phyloP scores from a whole-genome alignment of 2,888 invertebrate species.

The Sympetrum striolatum region DNA sequence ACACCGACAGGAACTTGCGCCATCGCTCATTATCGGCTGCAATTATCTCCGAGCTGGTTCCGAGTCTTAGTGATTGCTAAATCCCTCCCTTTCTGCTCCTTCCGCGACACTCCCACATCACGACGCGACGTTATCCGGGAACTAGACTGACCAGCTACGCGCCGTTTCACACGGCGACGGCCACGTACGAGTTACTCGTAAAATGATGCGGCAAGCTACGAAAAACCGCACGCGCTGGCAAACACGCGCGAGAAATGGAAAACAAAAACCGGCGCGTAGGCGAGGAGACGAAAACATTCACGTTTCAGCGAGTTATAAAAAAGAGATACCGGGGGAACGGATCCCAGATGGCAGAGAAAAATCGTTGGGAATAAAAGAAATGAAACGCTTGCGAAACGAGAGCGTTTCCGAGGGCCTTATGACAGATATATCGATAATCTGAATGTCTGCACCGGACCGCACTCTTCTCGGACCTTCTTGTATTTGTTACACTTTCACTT shows the following conservation, averaged over 20 bases:
- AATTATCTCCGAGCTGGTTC: slow-evolving; percentile 12
- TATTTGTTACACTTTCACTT: slow-evolving; percentile 35
- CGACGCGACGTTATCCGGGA: neutral
- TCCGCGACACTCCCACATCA: neutral
- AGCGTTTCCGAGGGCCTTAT: neutral
- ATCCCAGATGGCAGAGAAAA: neutral
- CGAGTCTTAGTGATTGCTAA: slow-evolving; percentile 1
- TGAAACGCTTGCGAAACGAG: slow-evolving; percentile 30
- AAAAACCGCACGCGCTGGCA: neutral
- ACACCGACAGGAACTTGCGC: neutral
- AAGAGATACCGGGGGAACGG: neutral
- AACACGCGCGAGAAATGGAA: neutral
- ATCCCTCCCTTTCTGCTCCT: neutral
- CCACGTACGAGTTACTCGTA: too few relatives aligned
- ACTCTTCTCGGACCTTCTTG: neutral
- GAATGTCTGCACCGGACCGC: neutral
- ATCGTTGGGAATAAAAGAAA: neutral
- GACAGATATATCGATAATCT: neutral
- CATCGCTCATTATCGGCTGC: slow-evolving; percentile 1
- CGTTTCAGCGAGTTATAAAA: neutral
- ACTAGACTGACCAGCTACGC: slow-evolving; percentile 29
- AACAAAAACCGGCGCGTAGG: neutral
- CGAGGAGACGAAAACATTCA: neutral
- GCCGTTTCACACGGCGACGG: neutral
- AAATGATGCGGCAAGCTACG: neutral